These are phyloP conservation scores for Myrmecobius fasciatus DNA, from an alignment of 2,113 vertebrate genomes.

Conservation along the genomic window DNA sequence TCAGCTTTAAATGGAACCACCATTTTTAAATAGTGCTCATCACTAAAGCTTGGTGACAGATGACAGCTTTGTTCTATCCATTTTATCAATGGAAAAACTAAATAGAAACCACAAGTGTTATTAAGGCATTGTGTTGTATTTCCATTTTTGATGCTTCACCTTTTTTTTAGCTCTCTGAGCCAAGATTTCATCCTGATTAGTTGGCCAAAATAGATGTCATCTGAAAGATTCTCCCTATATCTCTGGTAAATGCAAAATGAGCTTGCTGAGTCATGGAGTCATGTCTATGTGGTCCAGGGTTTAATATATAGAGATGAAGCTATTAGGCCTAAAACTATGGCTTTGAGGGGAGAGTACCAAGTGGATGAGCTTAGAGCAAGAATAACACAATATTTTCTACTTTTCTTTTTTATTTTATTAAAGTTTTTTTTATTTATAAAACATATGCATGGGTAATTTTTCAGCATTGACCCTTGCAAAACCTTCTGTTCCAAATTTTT, in stretches of 20 bases:
- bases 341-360: neutral
- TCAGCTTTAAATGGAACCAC: neutral
- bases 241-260: neutral
- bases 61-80: neutral
- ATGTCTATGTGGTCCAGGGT: neutral
- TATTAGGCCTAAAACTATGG: neutral
- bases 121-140: neutral
- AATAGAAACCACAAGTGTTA: neutral
- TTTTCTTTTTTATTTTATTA: too few species aligned
- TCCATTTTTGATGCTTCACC: neutral
- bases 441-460: too few species aligned
- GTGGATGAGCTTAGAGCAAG: neutral
- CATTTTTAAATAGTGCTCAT: neutral
- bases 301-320: conserved; percentile 15
- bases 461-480: too few species aligned
- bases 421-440: too few species aligned
- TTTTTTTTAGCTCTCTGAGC: neutral
- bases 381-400: neutral
- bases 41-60: neutral
- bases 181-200: neutral
- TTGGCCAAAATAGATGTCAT: neutral
- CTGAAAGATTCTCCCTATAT: neutral
- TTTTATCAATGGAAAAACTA: conserved; percentile 33
- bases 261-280: neutral
- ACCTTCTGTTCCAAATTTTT: too few species aligned